Evolutionary conservation across 2,888 invertebrate species (phyloP).

Genomic region (Synanthedon tipuliformis): DNA sequence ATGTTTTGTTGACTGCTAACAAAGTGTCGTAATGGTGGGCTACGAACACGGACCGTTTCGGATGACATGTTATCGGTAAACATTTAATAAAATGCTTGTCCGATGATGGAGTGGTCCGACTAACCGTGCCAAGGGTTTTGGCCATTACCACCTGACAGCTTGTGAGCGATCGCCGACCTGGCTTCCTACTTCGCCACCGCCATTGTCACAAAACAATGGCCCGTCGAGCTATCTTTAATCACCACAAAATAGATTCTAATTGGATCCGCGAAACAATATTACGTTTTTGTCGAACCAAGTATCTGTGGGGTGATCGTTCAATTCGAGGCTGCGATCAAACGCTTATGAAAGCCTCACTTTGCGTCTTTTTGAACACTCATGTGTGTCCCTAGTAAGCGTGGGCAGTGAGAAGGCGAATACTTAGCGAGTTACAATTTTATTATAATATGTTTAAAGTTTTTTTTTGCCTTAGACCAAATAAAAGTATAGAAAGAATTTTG

Average conservation of each 20-base stretch:
- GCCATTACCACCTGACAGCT: constrained; percentile 60
- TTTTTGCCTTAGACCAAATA: no score
- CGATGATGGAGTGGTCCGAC: constrained; percentile 51
- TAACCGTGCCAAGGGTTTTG: constrained; percentile 28
- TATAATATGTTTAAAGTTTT: no score
- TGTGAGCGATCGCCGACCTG: constrained; percentile 49
- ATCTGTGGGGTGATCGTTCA: constrained; percentile 21
- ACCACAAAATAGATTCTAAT: constrained; percentile 60
- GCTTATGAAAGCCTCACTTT: constrained; percentile 16
- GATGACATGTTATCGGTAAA: constrained; percentile 31
- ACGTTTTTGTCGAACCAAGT: constrained; percentile 24
- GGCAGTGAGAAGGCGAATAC: no score
- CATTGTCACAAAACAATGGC: constrained; percentile 60
- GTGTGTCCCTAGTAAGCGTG: neutral
- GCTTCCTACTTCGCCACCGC: constrained; percentile 42
- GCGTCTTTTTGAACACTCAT: neutral
- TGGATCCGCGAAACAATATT: constrained; percentile 51
- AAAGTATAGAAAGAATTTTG: no score
- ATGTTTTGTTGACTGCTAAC: constrained; percentile 34
- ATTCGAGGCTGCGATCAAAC: constrained; percentile 23
- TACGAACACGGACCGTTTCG: constrained; percentile 14
- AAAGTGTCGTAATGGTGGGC: constrained; percentile 45
- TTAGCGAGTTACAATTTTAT: no score
- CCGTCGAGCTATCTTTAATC: constrained; percentile 56
- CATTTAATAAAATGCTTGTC: constrained; percentile 50